Base-by-base conservation (phyloP, 1,140 invertebrate species). In the Orussus abietinus region DNA sequence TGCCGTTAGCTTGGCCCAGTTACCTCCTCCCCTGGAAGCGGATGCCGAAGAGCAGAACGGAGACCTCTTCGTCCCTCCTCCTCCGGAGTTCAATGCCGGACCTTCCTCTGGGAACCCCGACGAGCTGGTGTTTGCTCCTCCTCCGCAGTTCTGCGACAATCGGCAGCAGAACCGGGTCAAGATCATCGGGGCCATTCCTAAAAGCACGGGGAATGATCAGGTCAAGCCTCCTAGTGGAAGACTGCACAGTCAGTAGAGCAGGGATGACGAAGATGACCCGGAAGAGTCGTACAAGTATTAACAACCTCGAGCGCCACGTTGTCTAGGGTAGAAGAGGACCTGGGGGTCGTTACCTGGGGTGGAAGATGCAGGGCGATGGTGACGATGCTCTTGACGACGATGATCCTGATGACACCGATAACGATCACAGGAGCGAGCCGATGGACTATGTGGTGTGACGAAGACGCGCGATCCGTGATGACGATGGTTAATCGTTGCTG, bases 1-100 rank as follows among this genome's bases (percentile, higher is more conserved):
- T 57, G 84, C 84, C 3, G 86, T 88, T 11, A 86, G 85, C 13
- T 66, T 91, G 19, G 84, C 85, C 5, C 85, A 88, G 57, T 67
- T 91, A 28, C 89, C 88, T 26, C 88, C 88, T 13, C 87, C 88
- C 3, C 77, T 89, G 21, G 88, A 90, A 62, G 81, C 81, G 39
- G 84, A 86, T 37, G 74, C 79, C 9, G 83, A 86, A 37, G 77
- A 78, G 22, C 80, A 82, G 45, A 74, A 75, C 25, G 79, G 79
- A 38, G 79, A 83, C 39, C 69, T 84, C 14, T 83, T 85, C 38
- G 72, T 87, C 3, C 84, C 85, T 6, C 85, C 86, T n/a, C 85
- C 85, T n/a, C 85, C 85, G 5, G 85, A 87, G 59, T 88, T 87
- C 56, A 79, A 75, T 32, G 80, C 75, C 26, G 75, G 68, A 19